phyloP scores from a whole-genome alignment of 2,888 invertebrate genomes.

The Thelaira solivaga region DNA sequence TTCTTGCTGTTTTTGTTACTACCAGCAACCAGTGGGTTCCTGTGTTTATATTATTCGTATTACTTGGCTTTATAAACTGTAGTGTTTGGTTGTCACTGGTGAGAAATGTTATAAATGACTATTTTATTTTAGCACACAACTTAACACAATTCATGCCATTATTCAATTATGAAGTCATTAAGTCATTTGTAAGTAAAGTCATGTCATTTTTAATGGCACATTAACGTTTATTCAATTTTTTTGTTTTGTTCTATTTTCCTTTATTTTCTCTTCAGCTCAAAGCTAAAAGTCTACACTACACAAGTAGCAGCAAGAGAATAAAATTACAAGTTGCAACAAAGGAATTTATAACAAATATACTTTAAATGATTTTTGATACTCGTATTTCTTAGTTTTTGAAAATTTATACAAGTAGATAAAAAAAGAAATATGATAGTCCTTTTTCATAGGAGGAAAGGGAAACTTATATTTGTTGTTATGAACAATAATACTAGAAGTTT shows the following conservation, averaged over 20 bases:
- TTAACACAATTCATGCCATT: slow-evolving; percentile 62
- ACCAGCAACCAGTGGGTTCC: slow-evolving; percentile 25
- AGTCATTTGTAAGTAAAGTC: slow-evolving; percentile 65
- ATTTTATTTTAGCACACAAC: slow-evolving; percentile 46
- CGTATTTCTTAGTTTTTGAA: neutral
- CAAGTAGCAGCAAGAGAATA: neutral
- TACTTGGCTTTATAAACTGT: neutral
- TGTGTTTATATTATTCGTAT: slow-evolving; percentile 7
- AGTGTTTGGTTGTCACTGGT: slow-evolving; percentile 22
- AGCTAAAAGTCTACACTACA: neutral
- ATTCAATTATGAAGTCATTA: slow-evolving; percentile 68
- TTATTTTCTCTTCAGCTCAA: neutral
- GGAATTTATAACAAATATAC: neutral
- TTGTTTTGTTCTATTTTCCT: no score
- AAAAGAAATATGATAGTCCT: slow-evolving; percentile 11
- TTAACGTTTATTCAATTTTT: slow-evolving; percentile 47
- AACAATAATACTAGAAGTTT: neutral
- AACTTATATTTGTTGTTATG: neutral
- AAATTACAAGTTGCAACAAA: slow-evolving; percentile 10
- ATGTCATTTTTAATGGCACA: slow-evolving; percentile 61
- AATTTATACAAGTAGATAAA: slow-evolving; percentile 28
- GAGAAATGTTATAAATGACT: slow-evolving; percentile 59
- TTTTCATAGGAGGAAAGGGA: neutral
- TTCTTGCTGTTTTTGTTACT: slow-evolving; percentile 32
- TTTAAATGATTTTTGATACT: slow-evolving; percentile 46